Percentiles rank a stretch among this genome's conserved stretches.
These are phyloP conservation scores for Samia ricini DNA, from an alignment of 1,140 invertebrate genomes.

Conservation along the genomic window DNA sequence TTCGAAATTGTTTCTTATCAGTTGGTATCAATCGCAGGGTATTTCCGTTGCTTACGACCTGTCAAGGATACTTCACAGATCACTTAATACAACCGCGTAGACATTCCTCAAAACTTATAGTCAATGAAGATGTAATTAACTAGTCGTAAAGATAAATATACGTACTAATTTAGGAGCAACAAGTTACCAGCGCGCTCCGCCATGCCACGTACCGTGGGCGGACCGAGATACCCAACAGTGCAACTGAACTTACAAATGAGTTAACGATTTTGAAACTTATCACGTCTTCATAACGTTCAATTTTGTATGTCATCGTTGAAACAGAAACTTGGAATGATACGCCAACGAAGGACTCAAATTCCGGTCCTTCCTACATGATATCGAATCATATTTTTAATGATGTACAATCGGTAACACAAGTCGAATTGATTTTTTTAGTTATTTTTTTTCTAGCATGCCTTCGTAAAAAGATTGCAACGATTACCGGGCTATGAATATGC, in stretches of 20 bases:
- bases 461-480: no score
- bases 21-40: no score
- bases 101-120: background rate
- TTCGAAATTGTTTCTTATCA: no score
- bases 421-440: background rate
- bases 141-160: slow-evolving; percentile 13
- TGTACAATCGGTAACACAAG: slow-evolving; percentile 11
- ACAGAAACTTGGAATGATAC: background rate
- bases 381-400: slow-evolving; percentile 7
- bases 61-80: background rate
- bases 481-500: no score
- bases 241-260: background rate
- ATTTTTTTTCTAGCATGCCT: background rate
- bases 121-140: slow-evolving; percentile 2
- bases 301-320: background rate
- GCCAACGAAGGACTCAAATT: slow-evolving; percentile 18
- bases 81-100: background rate
- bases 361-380: slow-evolving; percentile 32
- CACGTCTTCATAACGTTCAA: background rate
- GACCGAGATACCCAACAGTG: slow-evolving; percentile 11
- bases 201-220: slow-evolving; percentile 25
- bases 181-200: background rate
- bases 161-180: slow-evolving; percentile 15
- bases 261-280: background rate
- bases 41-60: background rate